Conservation (phyloP, 2,888 invertebrate genomes). For the Scaptomyza polygonia region DNA sequence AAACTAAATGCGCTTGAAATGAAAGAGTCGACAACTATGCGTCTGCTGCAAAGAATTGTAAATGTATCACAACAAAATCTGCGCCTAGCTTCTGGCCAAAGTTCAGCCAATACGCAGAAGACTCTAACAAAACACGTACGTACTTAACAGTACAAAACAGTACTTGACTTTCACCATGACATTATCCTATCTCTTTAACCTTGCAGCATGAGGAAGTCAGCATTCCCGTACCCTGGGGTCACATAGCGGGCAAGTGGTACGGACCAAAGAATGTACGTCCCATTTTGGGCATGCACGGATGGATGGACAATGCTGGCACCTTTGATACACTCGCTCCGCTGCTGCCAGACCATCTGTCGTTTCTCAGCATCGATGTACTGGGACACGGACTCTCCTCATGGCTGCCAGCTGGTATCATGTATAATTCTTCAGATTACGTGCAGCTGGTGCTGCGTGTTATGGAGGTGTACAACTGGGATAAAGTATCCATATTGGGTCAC, state of each 20-base stretch:
- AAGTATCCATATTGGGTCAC: conserved; percentile 88
- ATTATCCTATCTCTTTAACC: neutral
- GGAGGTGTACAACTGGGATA: conserved; percentile 88
- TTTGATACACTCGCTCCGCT: conserved; percentile 89
- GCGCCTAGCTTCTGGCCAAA: conserved; percentile 22
- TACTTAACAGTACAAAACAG: conserved; percentile 22
- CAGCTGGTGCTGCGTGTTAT: conserved; percentile 86
- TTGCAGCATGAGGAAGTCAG: conserved; percentile 87
- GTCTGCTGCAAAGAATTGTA: conserved; percentile 29
- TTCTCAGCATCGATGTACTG: conserved; percentile 88
- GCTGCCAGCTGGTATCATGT: conserved; percentile 87
- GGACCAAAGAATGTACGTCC: conserved; percentile 88
- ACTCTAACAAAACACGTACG: conserved; percentile 59
- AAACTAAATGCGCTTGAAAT: conserved; percentile 26
- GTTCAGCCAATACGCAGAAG: conserved; percentile 43
- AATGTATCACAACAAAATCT: conserved; percentile 17
- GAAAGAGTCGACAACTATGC: conserved; percentile 29
- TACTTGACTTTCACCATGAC: neutral
- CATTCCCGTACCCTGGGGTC: conserved; percentile 89
- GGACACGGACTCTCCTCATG: conserved; percentile 90
- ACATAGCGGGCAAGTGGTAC: conserved; percentile 89
- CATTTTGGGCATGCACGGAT: conserved; percentile 90
- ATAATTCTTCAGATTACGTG: conserved; percentile 84
- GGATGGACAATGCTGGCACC: conserved; percentile 89
- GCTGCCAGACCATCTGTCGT: conserved; percentile 85